Conservation (phyloP, 1,140 invertebrate species). For the Fopius arisanus region DNA sequence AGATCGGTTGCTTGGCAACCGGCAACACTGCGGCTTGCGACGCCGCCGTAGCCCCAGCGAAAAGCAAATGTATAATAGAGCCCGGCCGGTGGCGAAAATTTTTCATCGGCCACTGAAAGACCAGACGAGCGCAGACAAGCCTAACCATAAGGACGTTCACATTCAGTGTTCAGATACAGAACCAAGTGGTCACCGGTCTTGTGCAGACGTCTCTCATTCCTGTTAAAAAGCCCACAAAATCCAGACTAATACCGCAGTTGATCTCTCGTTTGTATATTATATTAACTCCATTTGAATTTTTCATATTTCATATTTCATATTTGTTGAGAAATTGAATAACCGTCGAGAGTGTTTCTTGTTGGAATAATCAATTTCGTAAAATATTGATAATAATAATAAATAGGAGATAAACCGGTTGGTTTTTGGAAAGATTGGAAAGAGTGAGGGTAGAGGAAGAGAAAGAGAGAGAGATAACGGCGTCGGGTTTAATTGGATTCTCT, state of each 20-base stretch:
- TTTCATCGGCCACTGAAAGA: not conserved
- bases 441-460: not conserved
- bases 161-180: slow-evolving; percentile 50
- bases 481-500: too few species aligned
- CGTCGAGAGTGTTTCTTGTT: not conserved
- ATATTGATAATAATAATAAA: not conserved
- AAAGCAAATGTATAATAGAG: not conserved
- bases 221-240: not conserved
- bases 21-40: slow-evolving; percentile 47
- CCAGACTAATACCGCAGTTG: not conserved
- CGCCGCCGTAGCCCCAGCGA: not conserved
- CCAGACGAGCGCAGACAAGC: not conserved
- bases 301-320: too few species aligned
- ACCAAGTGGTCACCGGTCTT: slow-evolving; percentile 51
- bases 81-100: slow-evolving; percentile 18
- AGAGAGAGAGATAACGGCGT: too few species aligned
- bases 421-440: not conserved
- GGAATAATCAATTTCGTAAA: not conserved
- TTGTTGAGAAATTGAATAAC: not conserved
- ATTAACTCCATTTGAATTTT: not conserved
- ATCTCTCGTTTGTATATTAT: not conserved
- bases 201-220: slow-evolving; percentile 38
- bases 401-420: not conserved
- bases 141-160: not conserved
- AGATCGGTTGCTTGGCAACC: slow-evolving; percentile 54